These are phyloP conservation scores for Brachionus koreanus DNA, from an alignment of 1,140 invertebrate genomes.

Conservation along the genomic window DNA sequence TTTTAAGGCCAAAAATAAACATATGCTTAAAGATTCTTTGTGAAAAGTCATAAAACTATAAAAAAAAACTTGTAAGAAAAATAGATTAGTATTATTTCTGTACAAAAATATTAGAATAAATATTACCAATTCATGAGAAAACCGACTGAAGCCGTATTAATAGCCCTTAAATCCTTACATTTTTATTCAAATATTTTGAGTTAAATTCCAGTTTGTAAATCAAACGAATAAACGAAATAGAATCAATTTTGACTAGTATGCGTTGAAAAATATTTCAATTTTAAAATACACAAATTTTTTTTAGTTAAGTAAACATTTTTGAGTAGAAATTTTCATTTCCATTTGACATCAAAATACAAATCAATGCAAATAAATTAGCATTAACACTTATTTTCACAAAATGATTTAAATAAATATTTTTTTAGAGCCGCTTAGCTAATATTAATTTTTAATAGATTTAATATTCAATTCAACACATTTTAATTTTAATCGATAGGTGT, in stretches of 20 bases:
- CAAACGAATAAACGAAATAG: background rate
- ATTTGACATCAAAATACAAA: background rate
- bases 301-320: background rate
- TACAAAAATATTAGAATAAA: background rate
- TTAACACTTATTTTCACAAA: background rate
- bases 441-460: background rate
- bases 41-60: background rate
- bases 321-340: background rate
- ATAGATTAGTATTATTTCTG: background rate
- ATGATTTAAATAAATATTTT: background rate
- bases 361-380: background rate
- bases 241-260: background rate
- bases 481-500: background rate
- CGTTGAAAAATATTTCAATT: background rate
- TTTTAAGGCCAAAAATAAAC: constrained; percentile 32
- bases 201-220: background rate
- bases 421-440: background rate
- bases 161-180: background rate
- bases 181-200: background rate
- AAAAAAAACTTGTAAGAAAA: too few relatives aligned
- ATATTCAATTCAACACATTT: background rate
- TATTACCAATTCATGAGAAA: constrained; percentile 29
- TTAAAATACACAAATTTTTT: too few relatives aligned
- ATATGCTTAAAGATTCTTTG: background rate
- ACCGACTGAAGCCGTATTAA: background rate